Evolutionary conservation across 2,113 vertebrate genomes (phyloP), one percentile per base, ranked within the genome.

Genomic region (Sardina pilchardus): DNA sequence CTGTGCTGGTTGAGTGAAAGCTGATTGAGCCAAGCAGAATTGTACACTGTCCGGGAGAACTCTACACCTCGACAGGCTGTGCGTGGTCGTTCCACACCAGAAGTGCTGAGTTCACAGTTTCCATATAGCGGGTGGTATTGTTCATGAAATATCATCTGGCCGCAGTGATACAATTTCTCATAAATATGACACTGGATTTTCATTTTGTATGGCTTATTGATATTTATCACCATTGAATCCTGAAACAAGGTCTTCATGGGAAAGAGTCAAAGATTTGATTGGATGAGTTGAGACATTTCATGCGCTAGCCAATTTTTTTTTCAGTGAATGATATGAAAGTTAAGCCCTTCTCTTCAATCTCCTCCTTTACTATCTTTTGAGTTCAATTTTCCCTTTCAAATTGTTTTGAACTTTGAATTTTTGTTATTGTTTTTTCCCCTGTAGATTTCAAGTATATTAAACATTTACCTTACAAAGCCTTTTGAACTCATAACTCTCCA

Each of bases 11-110:
- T 83, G 83, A 85, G 86, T 84, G 56, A 91, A 88, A 80, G 82
- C 88, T 91, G 78, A 88, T 88, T 90, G 87, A 91, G 86, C 86
- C 36, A 82, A 91, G 92, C 91, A 92, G 89, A 94, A 93, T 94
- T 86, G 89, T 88, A 93, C 92, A 88, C 84, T 83, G 83, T 83
- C 85, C 82, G 90, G 85, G 87, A 91, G 85, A 93, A 92, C 80
- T 30, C 14, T 84, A 92, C 91, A 85, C 36, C 85, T 89, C 83
- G 83, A 80, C 85, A 44, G 81, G 83, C 85, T 85, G 26, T 8
- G 82, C 86, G 84, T 86, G 88, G 87, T 86, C 82, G 88, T 84
- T 88, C 85, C 43, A 42, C 30, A 87, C 82, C 87, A 86, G 86
- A 94, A 89, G 84, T 90, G 90, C 91, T 90, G 92, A 92, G 80